Evolutionary conservation across 1,140 invertebrate species (phyloP).

Genomic region (Limonius californicus): DNA sequence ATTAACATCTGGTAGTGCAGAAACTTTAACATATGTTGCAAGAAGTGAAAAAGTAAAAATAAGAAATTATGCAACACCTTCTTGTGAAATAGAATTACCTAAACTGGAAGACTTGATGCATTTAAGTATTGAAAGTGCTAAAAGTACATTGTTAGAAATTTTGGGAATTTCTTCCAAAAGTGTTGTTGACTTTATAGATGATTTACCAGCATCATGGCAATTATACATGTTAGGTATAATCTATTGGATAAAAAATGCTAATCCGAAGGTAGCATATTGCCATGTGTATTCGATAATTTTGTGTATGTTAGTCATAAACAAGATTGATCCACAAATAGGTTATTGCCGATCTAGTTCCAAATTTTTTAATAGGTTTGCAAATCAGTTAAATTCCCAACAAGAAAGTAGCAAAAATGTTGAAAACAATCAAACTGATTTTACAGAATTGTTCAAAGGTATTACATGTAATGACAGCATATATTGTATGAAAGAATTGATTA

Average conservation of each 20-base stretch:
- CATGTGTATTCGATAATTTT: constrained; percentile 61
- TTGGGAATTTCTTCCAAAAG: constrained; percentile 45
- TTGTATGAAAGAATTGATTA: constrained; percentile 56
- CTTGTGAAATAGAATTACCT: constrained; percentile 43
- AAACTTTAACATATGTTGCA: constrained; percentile 44
- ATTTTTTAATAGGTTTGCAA: constrained; percentile 1
- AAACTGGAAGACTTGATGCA: constrained; percentile 45
- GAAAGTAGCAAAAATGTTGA: no score
- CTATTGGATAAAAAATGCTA: constrained; percentile 61
- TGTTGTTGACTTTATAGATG: constrained; percentile 53
- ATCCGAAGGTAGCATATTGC: constrained; percentile 45
- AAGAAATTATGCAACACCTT: constrained; percentile 30
- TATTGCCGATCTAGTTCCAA: constrained; percentile 46
- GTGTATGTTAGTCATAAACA: constrained; percentile 56
- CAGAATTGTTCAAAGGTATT: constrained; percentile 45
- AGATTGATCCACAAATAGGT: constrained; percentile 59
- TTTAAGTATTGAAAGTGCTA: constrained; percentile 33
- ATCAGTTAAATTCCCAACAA: constrained; percentile 46
- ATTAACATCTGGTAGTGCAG: constrained; percentile 41
- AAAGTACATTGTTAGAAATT: constrained; percentile 47
- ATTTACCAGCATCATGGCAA: constrained; percentile 58
- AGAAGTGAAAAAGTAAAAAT: constrained; percentile 45
- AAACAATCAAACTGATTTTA: no score
- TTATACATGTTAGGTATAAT: constrained; percentile 60
- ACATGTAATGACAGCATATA: constrained; percentile 51